Conservation (phyloP, 2,797 vertebrate species). For the Kryptopterus vitreolus region DNA sequence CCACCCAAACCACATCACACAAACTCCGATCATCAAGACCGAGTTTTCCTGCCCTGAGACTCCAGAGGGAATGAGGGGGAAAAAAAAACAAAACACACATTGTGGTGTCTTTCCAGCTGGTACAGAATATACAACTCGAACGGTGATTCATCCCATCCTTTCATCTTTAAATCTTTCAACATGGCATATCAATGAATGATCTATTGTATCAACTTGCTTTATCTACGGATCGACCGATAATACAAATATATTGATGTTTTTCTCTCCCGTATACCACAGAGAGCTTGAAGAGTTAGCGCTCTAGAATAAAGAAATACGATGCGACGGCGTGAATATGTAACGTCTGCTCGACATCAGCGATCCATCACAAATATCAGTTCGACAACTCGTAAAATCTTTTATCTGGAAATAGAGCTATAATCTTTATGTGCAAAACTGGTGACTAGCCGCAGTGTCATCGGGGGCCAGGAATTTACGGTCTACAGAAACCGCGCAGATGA, state of each 20-base stretch:
- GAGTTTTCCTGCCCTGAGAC: conserved; percentile 17
- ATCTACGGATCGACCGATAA: background rate
- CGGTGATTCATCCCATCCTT: background rate
- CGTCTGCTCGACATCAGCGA: background rate
- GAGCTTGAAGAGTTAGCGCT: background rate
- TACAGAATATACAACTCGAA: background rate
- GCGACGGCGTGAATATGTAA: background rate
- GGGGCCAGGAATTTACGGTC: background rate
- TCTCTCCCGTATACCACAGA: background rate
- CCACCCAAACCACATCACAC: conserved; percentile 30
- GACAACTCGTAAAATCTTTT: background rate
- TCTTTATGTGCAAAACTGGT: conserved; percentile 10
- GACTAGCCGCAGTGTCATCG: conserved; percentile 3
- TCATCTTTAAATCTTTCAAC: background rate
- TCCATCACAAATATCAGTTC: background rate
- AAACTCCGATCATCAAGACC: background rate
- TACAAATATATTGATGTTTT: background rate
- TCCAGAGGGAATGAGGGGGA: background rate
- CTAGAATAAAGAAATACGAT: background rate
- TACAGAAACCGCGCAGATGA: conserved; percentile 17
- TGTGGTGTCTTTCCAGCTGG: background rate
- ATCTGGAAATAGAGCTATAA: background rate
- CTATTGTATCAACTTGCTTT: background rate
- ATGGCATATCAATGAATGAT: background rate
- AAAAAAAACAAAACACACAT: background rate